phyloP scores from a whole-genome alignment of 2,113 vertebrate species.

The Alouatta palliata region DNA sequence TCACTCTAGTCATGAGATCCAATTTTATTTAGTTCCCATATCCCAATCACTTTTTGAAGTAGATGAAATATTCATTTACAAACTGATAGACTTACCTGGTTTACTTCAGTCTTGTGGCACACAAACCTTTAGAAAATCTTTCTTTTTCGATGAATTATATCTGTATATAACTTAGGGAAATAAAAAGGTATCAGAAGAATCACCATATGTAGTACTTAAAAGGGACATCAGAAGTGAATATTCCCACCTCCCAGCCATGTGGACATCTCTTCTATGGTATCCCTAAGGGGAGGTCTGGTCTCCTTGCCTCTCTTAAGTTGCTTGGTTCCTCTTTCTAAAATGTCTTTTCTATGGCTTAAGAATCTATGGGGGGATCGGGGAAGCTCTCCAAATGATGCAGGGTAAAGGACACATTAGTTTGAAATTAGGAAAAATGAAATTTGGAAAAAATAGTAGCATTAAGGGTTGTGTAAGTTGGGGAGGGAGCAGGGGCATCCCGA shows the following conservation, averaged over 20 bases:
- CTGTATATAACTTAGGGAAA: background rate
- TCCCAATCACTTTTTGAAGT: background rate
- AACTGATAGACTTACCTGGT: background rate
- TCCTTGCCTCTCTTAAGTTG: background rate
- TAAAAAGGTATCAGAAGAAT: background rate
- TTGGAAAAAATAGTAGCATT: background rate
- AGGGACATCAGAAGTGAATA: background rate
- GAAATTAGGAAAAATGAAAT: background rate
- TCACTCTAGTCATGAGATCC: background rate
- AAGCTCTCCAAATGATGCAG: background rate
- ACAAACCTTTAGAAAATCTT: background rate
- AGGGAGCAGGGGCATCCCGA: too few species aligned
- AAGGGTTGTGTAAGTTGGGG: background rate
- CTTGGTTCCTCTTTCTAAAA: background rate
- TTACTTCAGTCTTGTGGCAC: background rate
- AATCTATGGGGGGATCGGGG: too few species aligned
- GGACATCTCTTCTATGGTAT: too few species aligned
- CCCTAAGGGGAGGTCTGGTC: background rate
- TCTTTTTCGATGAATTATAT: background rate
- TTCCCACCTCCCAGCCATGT: too few species aligned
- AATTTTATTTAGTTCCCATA: background rate
- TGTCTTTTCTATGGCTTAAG: background rate
- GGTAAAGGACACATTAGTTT: background rate
- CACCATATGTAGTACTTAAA: background rate
- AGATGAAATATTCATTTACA: background rate